Evolutionary conservation across 1,140 invertebrate genomes (phyloP).

Genomic region (Dendroctonus ponderosae): DNA sequence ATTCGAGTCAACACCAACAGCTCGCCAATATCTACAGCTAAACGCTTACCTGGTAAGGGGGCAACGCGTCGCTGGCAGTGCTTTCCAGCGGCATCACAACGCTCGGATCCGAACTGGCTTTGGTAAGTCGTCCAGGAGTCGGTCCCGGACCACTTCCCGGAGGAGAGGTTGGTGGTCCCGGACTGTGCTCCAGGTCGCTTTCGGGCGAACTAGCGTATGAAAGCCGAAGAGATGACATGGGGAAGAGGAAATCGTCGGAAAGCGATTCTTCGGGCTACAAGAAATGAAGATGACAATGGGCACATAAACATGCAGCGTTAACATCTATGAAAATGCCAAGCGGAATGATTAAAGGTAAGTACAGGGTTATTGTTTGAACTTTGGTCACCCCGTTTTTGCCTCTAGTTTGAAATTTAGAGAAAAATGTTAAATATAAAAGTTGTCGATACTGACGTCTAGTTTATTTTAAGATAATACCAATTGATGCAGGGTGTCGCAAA

Average conservation of each 20-base stretch:
- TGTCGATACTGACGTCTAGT: too few relatives aligned
- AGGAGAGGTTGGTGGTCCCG: constrained; percentile 63
- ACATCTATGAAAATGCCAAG: too few relatives aligned
- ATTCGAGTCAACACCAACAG: background rate
- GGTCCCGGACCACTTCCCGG: constrained; percentile 52
- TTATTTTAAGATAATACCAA: too few relatives aligned
- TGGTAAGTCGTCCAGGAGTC: constrained; percentile 60
- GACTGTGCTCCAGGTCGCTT: constrained; percentile 86
- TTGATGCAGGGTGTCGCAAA: too few relatives aligned
- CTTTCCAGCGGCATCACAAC: constrained; percentile 69
- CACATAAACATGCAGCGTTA: constrained; percentile 14
- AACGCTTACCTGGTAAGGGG: constrained; percentile 73
- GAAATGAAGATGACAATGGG: constrained; percentile 26
- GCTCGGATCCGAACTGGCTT: constrained; percentile 86
- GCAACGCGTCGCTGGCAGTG: constrained; percentile 61
- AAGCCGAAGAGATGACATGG: constrained; percentile 87
- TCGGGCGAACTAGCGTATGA: constrained; percentile 95
- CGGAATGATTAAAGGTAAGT: too few relatives aligned
- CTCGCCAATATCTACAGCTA: background rate
- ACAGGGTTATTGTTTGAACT: too few relatives aligned
- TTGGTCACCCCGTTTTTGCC: too few relatives aligned
- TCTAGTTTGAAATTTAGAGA: too few relatives aligned
- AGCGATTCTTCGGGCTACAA: constrained; percentile 78
- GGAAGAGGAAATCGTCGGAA: constrained; percentile 96
- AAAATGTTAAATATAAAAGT: too few relatives aligned